Evolutionary conservation across 1,140 invertebrate genomes (phyloP), one percentile per base, ranked within the genome.

Genomic region (Hypothenemus hampei): DNA sequence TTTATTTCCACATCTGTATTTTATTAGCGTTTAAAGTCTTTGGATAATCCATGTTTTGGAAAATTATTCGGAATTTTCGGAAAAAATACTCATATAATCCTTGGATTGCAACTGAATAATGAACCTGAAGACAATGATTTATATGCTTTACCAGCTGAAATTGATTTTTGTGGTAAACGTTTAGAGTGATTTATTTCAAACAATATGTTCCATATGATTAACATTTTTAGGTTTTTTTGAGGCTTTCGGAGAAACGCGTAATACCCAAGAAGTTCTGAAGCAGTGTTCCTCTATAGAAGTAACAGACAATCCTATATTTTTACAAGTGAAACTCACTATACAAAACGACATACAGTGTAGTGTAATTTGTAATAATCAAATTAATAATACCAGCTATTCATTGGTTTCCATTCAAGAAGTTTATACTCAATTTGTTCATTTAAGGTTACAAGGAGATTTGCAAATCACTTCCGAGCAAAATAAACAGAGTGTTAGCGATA

Each of bases 21-120:
- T 36, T 36, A 35, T 20, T 15, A 84, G 82, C 77, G 80, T 63
- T 63, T 84, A 29, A 70, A 74, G 59, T 72, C 73, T 39, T 62
- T 78, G 43, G 77, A 78, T 59, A 69, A 78, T 53, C 75, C 77
- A 45, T 77, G 72, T 59, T 79, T 75, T 68, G 86, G 85, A 55
- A 82, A 82, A 66, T 71, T 89, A 35, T 88, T 83, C 69, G 86
- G 86, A 29, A 77, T 86, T 36, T 81, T 87, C 69, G 81, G 83
- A 63, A 79, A 88, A 65, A 79, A 83, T 53, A 82, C 78, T 16
- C 68, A 86, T 41, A 75, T 82, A 26, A 77, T 88, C 13, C 66
- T 87, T 39, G 82, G 82, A 46, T 77, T 85, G 48, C 81, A 77
- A 64, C 67, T 78, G 46, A 77, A 85, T 59, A 73, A 78, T 49